Evolutionary conservation across 2,888 invertebrate genomes (phyloP).

Genomic region (Diaprepes abbreviatus): DNA sequence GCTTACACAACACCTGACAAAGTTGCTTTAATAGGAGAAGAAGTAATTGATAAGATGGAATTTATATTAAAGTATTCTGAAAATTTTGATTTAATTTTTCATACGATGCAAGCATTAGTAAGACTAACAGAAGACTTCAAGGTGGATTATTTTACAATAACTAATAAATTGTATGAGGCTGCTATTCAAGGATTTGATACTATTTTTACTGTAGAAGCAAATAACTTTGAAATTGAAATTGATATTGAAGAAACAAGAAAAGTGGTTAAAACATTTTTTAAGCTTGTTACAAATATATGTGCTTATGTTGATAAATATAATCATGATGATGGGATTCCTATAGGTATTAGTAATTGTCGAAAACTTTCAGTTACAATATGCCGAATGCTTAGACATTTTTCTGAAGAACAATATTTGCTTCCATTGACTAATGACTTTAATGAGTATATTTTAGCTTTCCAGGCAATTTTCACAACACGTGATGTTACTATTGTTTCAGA

Average conservation of each 20-base stretch:
- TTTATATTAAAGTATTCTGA: slow-evolving; percentile 84
- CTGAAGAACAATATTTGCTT: slow-evolving; percentile 57
- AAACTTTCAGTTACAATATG: slow-evolving; percentile 52
- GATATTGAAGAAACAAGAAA: slow-evolving; percentile 51
- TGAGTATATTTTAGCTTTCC: slow-evolving; percentile 57
- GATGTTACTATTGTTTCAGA: slow-evolving; percentile 30
- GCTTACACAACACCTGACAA: slow-evolving; percentile 63
- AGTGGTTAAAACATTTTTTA: slow-evolving; percentile 53
- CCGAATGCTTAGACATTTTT: slow-evolving; percentile 54
- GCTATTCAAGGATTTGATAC: slow-evolving; percentile 55
- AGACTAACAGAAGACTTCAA: slow-evolving; percentile 58
- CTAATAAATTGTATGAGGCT: slow-evolving; percentile 51
- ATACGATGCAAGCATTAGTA: slow-evolving; percentile 72
- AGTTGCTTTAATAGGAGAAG: slow-evolving; percentile 68
- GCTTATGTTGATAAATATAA: slow-evolving; percentile 52
- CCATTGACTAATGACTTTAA: slow-evolving; percentile 57
- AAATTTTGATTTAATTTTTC: slow-evolving; percentile 73
- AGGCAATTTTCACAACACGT: slow-evolving; percentile 54
- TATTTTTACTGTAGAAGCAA: slow-evolving; percentile 47
- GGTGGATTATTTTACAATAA: slow-evolving; percentile 52
- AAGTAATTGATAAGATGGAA: slow-evolving; percentile 73
- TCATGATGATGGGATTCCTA: slow-evolving; percentile 40
- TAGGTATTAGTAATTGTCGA: slow-evolving; percentile 47
- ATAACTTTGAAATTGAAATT: slow-evolving; percentile 55
- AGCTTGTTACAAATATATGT: slow-evolving; percentile 59